These are phyloP conservation scores for Excalfactoria chinensis DNA, from an alignment of 2,113 vertebrate species.

Conservation along the genomic window DNA sequence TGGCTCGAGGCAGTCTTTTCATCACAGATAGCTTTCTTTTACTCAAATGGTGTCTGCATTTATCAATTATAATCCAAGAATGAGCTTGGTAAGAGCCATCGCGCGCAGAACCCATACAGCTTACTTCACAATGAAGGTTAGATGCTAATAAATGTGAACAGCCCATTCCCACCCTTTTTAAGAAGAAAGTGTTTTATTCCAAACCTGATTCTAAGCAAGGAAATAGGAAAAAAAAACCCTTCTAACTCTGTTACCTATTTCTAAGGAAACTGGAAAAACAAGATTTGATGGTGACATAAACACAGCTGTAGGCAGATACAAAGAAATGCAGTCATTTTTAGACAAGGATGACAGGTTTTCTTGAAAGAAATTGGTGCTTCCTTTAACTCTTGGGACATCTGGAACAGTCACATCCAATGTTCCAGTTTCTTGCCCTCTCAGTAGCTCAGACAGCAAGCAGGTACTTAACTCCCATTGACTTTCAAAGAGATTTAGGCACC, in stretches of 20 bases:
- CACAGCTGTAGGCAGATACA: slow-evolving; percentile 11
- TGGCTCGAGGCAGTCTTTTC: background rate
- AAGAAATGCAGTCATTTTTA: background rate
- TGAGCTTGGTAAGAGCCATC: background rate
- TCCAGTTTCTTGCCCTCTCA: background rate
- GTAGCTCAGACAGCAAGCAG: background rate
- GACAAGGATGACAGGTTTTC: background rate
- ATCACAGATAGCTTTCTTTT: background rate
- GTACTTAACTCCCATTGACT: background rate
- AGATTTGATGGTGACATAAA: slow-evolving; percentile 14
- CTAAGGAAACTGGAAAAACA: background rate
- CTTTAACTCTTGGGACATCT: background rate
- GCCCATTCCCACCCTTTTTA: background rate
- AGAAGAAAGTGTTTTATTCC: background rate
- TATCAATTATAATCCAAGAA: background rate
- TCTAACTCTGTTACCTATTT: background rate
- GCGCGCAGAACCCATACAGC: background rate
- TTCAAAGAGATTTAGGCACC: background rate
- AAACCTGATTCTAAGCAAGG: background rate
- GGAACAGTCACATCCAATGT: background rate
- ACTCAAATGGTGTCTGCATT: background rate
- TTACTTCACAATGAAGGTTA: background rate
- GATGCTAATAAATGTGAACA: background rate
- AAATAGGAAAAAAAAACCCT: background rate
- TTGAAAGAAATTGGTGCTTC: background rate